These are phyloP conservation scores for Hydriomena furcata DNA, from an alignment of 2,888 invertebrate species.

Conservation along the genomic window DNA sequence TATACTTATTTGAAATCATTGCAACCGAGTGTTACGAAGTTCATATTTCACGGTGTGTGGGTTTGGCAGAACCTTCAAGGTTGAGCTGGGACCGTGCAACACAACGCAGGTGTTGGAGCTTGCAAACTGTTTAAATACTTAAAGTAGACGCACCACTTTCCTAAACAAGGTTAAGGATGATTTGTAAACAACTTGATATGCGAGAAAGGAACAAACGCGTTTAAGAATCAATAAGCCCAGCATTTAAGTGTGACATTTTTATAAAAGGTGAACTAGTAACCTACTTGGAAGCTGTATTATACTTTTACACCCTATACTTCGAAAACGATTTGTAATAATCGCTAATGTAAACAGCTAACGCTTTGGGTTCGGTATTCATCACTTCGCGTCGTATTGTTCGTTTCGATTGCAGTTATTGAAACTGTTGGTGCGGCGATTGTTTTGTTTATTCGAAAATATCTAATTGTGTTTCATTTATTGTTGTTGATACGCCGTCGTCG, in stretches of 20 bases:
- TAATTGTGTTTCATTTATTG: slow-evolving; percentile 28
- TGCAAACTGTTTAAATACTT: slow-evolving; percentile 18
- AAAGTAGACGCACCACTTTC: slow-evolving; percentile 8
- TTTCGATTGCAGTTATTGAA: slow-evolving; percentile 16
- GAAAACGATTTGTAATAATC: slow-evolving; percentile 7
- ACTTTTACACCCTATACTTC: background rate
- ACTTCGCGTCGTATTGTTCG: slow-evolving; percentile 11
- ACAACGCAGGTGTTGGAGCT: slow-evolving; percentile 8
- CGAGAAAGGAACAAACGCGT: no score
- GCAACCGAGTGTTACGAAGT: slow-evolving; percentile 13
- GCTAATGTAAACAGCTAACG: background rate
- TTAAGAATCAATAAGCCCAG: no score
- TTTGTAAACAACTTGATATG: background rate
- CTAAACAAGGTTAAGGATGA: slow-evolving; percentile 2
- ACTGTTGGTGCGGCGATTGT: slow-evolving; percentile 21
- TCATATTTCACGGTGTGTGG: slow-evolving; percentile 21
- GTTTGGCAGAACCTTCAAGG: slow-evolving; percentile 14
- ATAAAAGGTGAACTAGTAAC: no score
- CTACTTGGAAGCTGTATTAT: no score
- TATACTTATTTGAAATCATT: slow-evolving; percentile 12
- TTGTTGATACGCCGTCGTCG: slow-evolving; percentile 18
- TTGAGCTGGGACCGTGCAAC: slow-evolving; percentile 7
- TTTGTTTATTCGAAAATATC: slow-evolving; percentile 29
- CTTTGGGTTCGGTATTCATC: background rate
- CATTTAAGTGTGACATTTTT: no score